phyloP scores from a whole-genome alignment of 2,797 vertebrate genomes.

The Dromococcyx pavoninus region DNA sequence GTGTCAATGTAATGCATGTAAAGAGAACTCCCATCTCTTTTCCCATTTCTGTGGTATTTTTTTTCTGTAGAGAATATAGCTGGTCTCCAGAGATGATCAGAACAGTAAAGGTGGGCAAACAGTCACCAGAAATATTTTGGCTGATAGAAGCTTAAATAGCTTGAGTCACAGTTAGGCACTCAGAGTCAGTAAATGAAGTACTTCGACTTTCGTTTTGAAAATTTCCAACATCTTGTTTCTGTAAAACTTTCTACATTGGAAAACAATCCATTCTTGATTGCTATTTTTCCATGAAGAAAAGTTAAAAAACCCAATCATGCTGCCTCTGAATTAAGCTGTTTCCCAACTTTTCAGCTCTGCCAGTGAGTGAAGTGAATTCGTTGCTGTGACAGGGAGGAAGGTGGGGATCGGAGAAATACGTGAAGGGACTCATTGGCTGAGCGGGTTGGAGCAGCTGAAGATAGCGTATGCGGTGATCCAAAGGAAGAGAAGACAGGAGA shows the following conservation, averaged over 20 bases:
- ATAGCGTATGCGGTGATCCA: fast-evolving
- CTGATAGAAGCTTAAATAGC: background rate
- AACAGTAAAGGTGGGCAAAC: background rate
- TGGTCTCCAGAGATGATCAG: background rate
- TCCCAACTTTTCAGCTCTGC: background rate
- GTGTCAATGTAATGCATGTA: background rate
- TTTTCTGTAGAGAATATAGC: background rate
- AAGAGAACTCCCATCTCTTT: background rate
- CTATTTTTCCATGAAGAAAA: background rate
- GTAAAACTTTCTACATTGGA: background rate
- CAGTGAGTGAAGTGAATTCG: background rate
- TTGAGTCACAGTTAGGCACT: background rate
- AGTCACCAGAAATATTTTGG: background rate
- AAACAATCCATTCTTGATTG: background rate
- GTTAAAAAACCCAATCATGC: background rate
- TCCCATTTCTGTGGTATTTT: background rate
- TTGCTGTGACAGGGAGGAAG: background rate
- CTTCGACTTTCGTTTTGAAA: background rate
- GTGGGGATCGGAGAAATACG: background rate
- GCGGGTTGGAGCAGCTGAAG: background rate
- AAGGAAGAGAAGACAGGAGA: background rate
- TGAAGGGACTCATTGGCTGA: background rate
- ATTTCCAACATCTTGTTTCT: background rate
- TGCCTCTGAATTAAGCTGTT: background rate
- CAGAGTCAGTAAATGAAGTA: background rate